Base-by-base conservation (phyloP, 2,113 vertebrate genomes). In the Mugil cephalus region DNA sequence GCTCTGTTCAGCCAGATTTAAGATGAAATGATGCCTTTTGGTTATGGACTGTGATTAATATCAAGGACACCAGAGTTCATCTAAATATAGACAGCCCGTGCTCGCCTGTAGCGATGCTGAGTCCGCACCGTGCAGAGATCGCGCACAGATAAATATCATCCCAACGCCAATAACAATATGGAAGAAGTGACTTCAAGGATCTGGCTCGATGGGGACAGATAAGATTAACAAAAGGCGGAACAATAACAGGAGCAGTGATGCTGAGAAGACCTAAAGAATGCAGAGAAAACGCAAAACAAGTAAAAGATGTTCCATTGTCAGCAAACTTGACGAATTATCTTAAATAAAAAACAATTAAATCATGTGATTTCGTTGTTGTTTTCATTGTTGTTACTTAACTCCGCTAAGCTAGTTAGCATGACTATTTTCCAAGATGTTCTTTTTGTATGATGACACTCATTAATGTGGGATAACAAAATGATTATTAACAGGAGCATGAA, bases 11-110 rank as follows among this genome's bases (percentile, higher is more conserved):
- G 87, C 83, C 86, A 88, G 89, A 86, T 92, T 88, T 88, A 76
- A 93, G 86, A 93, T 92, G 88, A 92, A 91, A 92, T 88, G 84
- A 92, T 90, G 83, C 80, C 77, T 88, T 30, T 87, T 85, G 89
- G 77, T 91, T 91, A 91, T 90, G 73, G 85, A 84, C 76, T 54
- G 52, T 82, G 87, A 88, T 90, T 86, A 85, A 88, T 91, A 85
- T 88, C 86, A 92, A 94, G 89, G 91, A 91, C 89, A 79, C 74
- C 42, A 71, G 76, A 64, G 85, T 90, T 88, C 62, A 72, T 89
- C 81, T 89, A 88, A 90, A 90, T 90, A 85, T 86, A 88, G 82
- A 72, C 71, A 79, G 73, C 81, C 45, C 71, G 66, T 74, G 71
- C 56, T 50, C 68, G 70, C 74, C 65, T 64, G 52, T 65, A 66